These are phyloP conservation scores for Schizopygopsis pylzovi DNA, from an alignment of 2,797 vertebrate species.

Conservation along the genomic window DNA sequence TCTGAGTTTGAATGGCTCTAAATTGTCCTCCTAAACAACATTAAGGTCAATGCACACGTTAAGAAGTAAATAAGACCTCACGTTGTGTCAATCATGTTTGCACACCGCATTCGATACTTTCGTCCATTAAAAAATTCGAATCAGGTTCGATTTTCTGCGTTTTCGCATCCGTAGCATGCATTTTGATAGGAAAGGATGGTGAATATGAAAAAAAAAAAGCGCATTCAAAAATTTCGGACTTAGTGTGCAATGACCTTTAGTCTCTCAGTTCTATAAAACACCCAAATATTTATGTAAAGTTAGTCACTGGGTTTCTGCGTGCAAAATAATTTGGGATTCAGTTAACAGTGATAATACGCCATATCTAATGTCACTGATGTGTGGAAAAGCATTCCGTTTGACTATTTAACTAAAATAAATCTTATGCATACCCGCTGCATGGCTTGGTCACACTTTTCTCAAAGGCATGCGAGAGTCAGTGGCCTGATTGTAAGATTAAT, in stretches of 20 bases:
- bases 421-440: not conserved
- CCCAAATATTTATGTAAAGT: not conserved
- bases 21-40: not conserved
- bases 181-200: too few species aligned
- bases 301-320: not conserved
- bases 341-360: not conserved
- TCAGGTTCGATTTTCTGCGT: too few species aligned
- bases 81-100: too few species aligned
- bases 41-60: too few species aligned
- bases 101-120: too few species aligned
- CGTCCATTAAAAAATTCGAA: too few species aligned
- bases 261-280: not conserved
- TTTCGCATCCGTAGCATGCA: too few species aligned
- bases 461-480: not conserved
- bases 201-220: too few species aligned
- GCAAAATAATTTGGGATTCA: not conserved
- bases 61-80: too few species aligned
- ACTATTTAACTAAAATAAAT: not conserved
- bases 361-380: not conserved
- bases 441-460: not conserved
- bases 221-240: too few species aligned
- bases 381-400: not conserved
- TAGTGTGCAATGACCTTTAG: not conserved
- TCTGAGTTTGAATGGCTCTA: not conserved
- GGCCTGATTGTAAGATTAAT: conserved; percentile 34